Base-by-base conservation (phyloP, 1,140 invertebrate genomes). In the Palaemon carinicauda region DNA sequence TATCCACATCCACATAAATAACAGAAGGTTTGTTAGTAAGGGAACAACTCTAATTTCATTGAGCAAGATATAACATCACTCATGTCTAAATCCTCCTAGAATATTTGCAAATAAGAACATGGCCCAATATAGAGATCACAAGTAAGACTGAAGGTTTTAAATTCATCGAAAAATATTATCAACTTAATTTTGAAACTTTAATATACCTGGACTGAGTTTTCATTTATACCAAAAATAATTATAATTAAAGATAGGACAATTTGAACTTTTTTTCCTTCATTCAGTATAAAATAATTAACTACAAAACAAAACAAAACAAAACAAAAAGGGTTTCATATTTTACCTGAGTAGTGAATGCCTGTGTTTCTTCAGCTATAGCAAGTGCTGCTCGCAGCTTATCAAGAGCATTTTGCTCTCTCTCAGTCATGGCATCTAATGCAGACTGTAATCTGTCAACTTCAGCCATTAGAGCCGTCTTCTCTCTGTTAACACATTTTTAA, bases 311-410 rank as follows among this genome's bases (percentile, higher is more conserved):
- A 54, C 29, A 19, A n/a, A 33, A 24, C 24, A 17, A 27, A 33
- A 3, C 21, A 73, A 69, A 29, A 41, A 27, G 56, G 9, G 50
- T 19, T 50, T n/a, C 27, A 21, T 0, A 24, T 19, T 54, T 52
- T 21, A 86, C 84, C 77, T 86, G 77, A 1, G 77, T 54, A 1
- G 84, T 80, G 19, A 80, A 78, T 17, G 84, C 27, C 29, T 86
- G 84, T 24, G 84, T 86, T 27, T 86, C 77, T 29, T 86, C 31
- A 19, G 84, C 84, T 33, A 86, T 60, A 33, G 84, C 31, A 51
- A 86, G 84, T 10, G 84, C 84, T 24, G 69, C 54, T 21, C 50
- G 53, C 3, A 86, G 84, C 17, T 80, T 71, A 4, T 50, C 31
- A 5, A 86, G 51, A 1, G 84, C 84, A 10, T 74, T 60, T 31